Evolutionary conservation across 2,797 vertebrate species (phyloP).

Genomic region (Typhlichthys subterraneus): DNA sequence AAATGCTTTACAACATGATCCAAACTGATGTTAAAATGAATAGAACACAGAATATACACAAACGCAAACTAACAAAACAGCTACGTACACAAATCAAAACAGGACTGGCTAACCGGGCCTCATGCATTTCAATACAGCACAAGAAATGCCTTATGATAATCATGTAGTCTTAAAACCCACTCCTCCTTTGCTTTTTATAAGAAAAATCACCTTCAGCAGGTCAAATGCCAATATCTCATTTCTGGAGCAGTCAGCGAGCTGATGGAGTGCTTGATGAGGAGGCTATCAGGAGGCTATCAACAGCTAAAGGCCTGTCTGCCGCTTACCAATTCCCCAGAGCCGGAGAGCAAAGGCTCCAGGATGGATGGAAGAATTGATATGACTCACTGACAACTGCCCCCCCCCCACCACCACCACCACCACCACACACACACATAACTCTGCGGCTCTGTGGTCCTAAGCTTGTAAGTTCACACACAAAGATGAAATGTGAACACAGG

Average conservation of each 20-base stretch:
- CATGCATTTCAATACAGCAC: neutral
- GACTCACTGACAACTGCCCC: conserved; percentile 33
- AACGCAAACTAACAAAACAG: no score
- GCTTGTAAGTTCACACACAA: no score
- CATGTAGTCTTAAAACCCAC: conserved; percentile 13
- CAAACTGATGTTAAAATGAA: no score
- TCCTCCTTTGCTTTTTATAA: conserved; percentile 14
- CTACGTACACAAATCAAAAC: neutral
- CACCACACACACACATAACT: conserved; percentile 13
- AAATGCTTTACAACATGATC: no score
- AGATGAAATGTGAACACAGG: no score
- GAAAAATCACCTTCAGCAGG: conserved; percentile 14
- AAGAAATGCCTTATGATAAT: conserved; percentile 14
- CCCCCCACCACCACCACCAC: neutral
- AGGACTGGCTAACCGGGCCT: conserved; percentile 1
- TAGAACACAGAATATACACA: no score
- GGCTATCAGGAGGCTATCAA: conserved; percentile 23
- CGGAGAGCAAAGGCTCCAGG: conserved; percentile 12
- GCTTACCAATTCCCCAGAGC: conserved; percentile 51
- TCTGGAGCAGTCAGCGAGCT: conserved; percentile 47
- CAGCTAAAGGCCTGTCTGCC: conserved; percentile 33
- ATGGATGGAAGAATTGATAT: conserved; percentile 47
- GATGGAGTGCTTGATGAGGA: conserved; percentile 37
- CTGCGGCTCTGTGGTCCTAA: neutral
- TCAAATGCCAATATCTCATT: conserved; percentile 61